These are phyloP conservation scores for Nothobranchius kuhntae DNA, from an alignment of 2,113 vertebrate genomes.

Conservation along the genomic window DNA sequence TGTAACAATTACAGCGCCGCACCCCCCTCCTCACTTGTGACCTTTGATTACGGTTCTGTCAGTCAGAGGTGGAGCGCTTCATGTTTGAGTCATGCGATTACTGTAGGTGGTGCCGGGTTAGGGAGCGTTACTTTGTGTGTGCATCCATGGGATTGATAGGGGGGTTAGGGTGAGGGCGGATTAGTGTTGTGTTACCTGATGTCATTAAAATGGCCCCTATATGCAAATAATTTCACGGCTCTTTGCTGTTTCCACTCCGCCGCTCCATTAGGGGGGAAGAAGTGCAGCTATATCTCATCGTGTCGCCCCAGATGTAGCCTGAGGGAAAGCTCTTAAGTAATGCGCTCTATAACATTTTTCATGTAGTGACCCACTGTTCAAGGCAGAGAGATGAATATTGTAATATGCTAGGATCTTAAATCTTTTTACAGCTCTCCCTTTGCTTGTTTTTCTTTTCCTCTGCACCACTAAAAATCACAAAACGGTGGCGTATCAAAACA, in stretches of 20 bases:
- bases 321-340: slow-evolving; percentile 56
- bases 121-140: slow-evolving; percentile 39
- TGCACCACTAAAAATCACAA: slow-evolving; percentile 18
- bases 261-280: slow-evolving; percentile 8
- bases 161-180: neutral
- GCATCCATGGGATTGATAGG: slow-evolving; percentile 41
- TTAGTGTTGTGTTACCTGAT: slow-evolving; percentile 42
- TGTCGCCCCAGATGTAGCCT: slow-evolving; percentile 39
- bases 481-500: slow-evolving; percentile 62
- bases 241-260: slow-evolving; percentile 63
- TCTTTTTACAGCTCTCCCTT: slow-evolving; percentile 37
- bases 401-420: slow-evolving; percentile 49
- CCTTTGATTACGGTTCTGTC: slow-evolving; percentile 69
- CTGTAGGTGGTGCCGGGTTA: slow-evolving; percentile 36
- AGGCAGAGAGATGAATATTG: slow-evolving; percentile 60
- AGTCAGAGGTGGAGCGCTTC: slow-evolving; percentile 41
- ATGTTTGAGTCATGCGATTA: slow-evolving; percentile 59
- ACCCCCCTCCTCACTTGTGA: slow-evolving; percentile 43
- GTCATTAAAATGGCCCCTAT: slow-evolving; percentile 43
- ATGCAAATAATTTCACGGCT: slow-evolving; percentile 53
- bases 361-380: slow-evolving; percentile 49
- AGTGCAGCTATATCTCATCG: slow-evolving; percentile 26
- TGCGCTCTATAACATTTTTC: slow-evolving; percentile 56
- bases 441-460: slow-evolving; percentile 35
- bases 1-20: slow-evolving; percentile 67